These are phyloP conservation scores for Drosophila paramelanica DNA, from an alignment of 2,888 invertebrate genomes.

Conservation along the genomic window DNA sequence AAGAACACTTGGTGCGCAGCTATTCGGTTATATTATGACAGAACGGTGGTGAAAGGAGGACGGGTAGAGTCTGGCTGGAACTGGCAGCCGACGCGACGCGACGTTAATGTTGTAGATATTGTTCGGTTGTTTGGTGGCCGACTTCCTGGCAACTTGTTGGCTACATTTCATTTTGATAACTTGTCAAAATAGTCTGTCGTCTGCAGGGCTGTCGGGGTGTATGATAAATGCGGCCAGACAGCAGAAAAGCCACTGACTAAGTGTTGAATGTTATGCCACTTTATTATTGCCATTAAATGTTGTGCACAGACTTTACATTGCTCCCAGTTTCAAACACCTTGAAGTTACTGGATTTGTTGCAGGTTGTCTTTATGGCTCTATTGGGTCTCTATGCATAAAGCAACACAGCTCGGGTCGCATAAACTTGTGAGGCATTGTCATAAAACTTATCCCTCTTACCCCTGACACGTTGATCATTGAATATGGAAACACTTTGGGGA, in stretches of 20 bases:
- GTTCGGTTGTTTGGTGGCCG: conserved; percentile 13
- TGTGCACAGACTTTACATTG: conserved; percentile 16
- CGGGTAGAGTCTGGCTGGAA: conserved; percentile 10
- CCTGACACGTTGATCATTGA: conserved; percentile 26
- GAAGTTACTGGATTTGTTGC: conserved; percentile 34
- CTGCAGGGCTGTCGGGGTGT: conserved; percentile 36
- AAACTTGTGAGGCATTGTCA: conserved; percentile 76
- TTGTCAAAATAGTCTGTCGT: conserved; percentile 80
- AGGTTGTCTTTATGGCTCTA: conserved; percentile 75
- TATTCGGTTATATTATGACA: conserved; percentile 54
- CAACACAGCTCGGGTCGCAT: conserved; percentile 60
- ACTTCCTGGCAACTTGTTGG: conserved; percentile 66
- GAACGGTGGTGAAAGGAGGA: conserved; percentile 6
- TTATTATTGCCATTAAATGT: conserved; percentile 72
- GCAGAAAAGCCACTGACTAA: conserved; percentile 69
- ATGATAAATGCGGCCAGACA: conserved; percentile 82
- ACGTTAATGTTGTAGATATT: conserved; percentile 14
- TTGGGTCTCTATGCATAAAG: conserved; percentile 60
- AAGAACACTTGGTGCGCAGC: conserved; percentile 29
- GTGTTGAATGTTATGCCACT: conserved; percentile 79
- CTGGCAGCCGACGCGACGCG: conserved; percentile 29
- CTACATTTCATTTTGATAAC: conserved; percentile 78
- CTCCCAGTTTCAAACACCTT: conserved; percentile 21
- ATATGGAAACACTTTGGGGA: conserved; percentile 46
- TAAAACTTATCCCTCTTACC: conserved; percentile 46